Conservation (phyloP, 92 coral and sea anemone species). For the Blastomussa wellsi region DNA sequence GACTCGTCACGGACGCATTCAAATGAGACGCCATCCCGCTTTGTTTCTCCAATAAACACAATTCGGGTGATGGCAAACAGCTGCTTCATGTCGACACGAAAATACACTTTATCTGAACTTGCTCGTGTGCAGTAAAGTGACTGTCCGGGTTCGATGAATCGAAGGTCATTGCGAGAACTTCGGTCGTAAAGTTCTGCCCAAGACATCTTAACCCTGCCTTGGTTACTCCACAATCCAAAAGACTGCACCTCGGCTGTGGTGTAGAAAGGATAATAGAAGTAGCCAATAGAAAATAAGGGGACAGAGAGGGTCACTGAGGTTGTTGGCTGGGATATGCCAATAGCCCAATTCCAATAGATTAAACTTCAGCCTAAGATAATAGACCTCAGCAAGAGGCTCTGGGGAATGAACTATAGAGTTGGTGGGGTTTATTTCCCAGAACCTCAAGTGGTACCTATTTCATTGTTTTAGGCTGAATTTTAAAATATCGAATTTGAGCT, state of each 20-base stretch:
- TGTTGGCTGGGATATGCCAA: too few species aligned
- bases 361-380: too few species aligned
- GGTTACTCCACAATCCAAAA: constrained; percentile 17
- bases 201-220: constrained; percentile 10
- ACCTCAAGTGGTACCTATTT: too few species aligned
- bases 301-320: too few species aligned
- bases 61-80: constrained; percentile 51
- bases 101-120: background rate
- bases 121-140: background rate
- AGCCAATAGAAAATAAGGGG: too few species aligned
- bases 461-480: too few species aligned
- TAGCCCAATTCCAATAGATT: too few species aligned
- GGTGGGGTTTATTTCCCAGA: too few species aligned
- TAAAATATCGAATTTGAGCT: too few species aligned
- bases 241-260: constrained; percentile 25
- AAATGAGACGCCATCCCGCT: background rate
- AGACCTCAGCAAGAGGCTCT: too few species aligned
- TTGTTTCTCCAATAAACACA: constrained; percentile 31
- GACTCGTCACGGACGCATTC: background rate
- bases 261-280: background rate
- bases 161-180: background rate
- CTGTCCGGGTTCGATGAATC: constrained; percentile 18
- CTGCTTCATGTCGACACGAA: constrained; percentile 42
- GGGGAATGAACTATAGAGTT: too few species aligned
- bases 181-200: background rate